Percentiles rank a stretch among this genome's conserved stretches.
Conservation (phyloP, 92 coral and sea anemone species). For the Porites divaricata region DNA sequence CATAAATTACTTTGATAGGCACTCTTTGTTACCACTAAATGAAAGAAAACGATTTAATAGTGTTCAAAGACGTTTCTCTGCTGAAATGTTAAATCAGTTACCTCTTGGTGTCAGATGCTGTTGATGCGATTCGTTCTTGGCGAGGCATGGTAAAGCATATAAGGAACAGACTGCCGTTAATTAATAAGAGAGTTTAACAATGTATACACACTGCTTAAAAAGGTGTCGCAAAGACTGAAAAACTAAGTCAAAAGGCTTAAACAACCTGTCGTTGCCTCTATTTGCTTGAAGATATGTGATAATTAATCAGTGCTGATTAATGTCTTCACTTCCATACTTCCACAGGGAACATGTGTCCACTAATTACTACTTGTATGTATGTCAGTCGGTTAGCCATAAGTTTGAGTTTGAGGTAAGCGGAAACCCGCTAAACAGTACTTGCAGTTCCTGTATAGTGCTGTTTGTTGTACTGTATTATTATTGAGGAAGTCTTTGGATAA, state of each 20-base stretch:
- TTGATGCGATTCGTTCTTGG: neutral
- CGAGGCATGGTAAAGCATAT: neutral
- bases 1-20: neutral
- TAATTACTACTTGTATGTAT: too few relatives aligned
- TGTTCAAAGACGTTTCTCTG: neutral
- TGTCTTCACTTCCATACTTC: too few relatives aligned
- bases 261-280: neutral
- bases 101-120: neutral
- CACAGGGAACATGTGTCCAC: too few relatives aligned
- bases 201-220: neutral
- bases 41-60: conserved; percentile 4
- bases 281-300: neutral
- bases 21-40: neutral
- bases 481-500: neutral
- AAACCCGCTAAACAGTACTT: neutral
- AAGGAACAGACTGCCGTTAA: neutral
- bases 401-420: too few relatives aligned
- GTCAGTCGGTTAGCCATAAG: too few relatives aligned
- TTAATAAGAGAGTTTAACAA: neutral
- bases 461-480: too few relatives aligned
- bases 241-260: neutral
- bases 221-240: neutral
- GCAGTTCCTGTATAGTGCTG: too few relatives aligned
- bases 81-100: too few relatives aligned
- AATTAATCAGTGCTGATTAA: too few relatives aligned